Conservation (phyloP, 2,113 vertebrate genomes). For the human region DNA sequence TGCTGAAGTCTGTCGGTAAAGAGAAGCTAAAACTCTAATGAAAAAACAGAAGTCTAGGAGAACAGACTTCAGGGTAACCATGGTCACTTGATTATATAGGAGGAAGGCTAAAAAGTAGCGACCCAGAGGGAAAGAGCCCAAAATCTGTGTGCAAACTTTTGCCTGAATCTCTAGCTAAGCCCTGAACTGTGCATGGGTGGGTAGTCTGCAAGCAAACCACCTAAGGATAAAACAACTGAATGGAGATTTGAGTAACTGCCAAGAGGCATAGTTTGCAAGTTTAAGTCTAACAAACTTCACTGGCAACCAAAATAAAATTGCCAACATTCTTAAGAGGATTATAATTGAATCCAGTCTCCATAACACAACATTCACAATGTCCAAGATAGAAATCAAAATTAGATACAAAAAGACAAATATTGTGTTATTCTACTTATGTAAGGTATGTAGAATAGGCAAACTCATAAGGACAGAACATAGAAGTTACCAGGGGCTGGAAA, state of each 20-base stretch:
- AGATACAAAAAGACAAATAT: neutral
- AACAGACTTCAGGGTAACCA: neutral
- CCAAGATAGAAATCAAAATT: slow-evolving; percentile 9
- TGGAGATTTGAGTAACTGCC: neutral
- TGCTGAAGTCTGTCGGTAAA: neutral
- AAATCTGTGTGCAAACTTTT: neutral
- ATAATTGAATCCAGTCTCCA: neutral
- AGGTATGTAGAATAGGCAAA: neutral
- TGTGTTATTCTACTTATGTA: neutral
- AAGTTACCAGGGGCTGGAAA: neutral
- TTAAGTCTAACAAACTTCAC: neutral
- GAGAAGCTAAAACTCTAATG: neutral
- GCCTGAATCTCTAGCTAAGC: neutral
- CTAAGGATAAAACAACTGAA: neutral
- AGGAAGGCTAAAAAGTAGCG: neutral
- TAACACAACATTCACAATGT: neutral
- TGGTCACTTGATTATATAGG: neutral
- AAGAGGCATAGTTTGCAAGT: neutral
- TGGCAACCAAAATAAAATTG: neutral
- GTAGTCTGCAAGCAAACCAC: neutral
- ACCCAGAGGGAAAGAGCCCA: neutral
- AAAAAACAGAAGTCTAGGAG: neutral
- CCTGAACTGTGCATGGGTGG: neutral
- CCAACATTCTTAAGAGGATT: neutral
- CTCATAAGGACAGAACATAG: neutral